Base-by-base conservation (phyloP, 2,797 vertebrate species). In the Labroides dimidiatus region DNA sequence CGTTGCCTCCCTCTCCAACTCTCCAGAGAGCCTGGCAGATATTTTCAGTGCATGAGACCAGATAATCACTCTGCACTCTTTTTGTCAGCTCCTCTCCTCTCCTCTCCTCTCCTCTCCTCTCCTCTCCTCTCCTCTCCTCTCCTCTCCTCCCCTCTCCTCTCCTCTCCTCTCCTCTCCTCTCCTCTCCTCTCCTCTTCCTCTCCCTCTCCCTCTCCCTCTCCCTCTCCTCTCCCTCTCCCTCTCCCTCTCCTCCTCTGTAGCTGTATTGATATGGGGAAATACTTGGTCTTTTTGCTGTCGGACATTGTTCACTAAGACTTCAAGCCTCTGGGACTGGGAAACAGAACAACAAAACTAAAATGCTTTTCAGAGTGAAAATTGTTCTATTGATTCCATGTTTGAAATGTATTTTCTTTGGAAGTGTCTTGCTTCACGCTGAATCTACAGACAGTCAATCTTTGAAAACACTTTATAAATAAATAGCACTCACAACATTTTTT, bases 61-160 rank as follows among this genome's bases (percentile, higher is more conserved):
- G 87, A 90, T 89, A 87, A 91, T 91, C 88, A 87, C 84, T 83
- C 81, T 54, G 78, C 84, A 89, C 81, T 86, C 86, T 84, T 85
- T 85, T 82, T 86, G 77, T 85, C 86, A 72, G 74, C 77, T 77
- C 58, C 43, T 44, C 49, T 61, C 36, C 30, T 30, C n/a, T 21
- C 44, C 43, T 19, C 23, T 67, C 68, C 62, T 4, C 63, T 52
- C 75, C 75, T 54, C 54, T 15, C 77, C 75, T 56, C 42, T 48
- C 49, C 58, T 27, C 37, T 27, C n/a, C n/a, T 41, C 47, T 19
- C 23, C 64, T 65, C 30, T 64, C 6, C 60, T 47, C 37, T 27
- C n/a, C n/a, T 41, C 47, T 19, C 23, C 64, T 65, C 30, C 62
- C 6, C 60, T 47, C 84, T 83, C 81, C 52, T 75, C 84, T 89